Evolutionary conservation across 2,113 vertebrate species (phyloP).

Genomic region (Solea solea): DNA sequence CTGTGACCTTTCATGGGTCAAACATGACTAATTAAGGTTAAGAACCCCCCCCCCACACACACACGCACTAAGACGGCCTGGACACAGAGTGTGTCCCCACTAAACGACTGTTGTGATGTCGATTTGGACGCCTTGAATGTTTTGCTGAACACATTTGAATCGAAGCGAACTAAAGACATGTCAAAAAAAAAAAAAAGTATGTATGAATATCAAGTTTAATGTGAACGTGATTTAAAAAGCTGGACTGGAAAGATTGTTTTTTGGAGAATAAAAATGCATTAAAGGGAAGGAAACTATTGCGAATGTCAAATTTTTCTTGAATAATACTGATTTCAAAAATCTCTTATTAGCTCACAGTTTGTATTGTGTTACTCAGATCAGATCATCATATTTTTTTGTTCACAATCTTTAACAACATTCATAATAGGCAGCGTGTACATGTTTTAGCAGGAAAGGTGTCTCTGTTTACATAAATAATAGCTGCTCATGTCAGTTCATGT

Average conservation of each 20-base stretch:
- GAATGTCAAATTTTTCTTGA: slow-evolving; percentile 11
- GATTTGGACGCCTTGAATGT: slow-evolving; percentile 44
- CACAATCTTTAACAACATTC: too few relatives aligned
- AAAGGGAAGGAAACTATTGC: slow-evolving; percentile 57
- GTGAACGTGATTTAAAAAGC: slow-evolving; percentile 55
- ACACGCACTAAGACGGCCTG: not conserved
- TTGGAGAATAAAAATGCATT: slow-evolving; percentile 61
- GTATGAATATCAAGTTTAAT: slow-evolving; percentile 48
- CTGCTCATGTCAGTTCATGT: too few relatives aligned
- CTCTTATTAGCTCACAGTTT: slow-evolving; percentile 12
- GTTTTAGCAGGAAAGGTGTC: too few relatives aligned
- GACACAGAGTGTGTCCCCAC: not conserved
- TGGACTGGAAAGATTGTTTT: slow-evolving; percentile 69
- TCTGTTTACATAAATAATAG: too few relatives aligned
- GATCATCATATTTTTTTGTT: too few relatives aligned
- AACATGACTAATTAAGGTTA: not conserved
- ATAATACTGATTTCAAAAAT: not conserved
- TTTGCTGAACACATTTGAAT: slow-evolving; percentile 31
- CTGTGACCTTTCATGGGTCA: not conserved
- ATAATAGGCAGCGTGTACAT: too few relatives aligned
- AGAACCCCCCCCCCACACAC: not conserved
- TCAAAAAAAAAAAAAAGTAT: slow-evolving; percentile 22
- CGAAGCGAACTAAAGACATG: slow-evolving; percentile 41
- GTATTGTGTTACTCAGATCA: not conserved
- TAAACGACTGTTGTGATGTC: slow-evolving; percentile 4